Conservation (phyloP, 2,797 vertebrate species). For the Artibeus jamaicensis region DNA sequence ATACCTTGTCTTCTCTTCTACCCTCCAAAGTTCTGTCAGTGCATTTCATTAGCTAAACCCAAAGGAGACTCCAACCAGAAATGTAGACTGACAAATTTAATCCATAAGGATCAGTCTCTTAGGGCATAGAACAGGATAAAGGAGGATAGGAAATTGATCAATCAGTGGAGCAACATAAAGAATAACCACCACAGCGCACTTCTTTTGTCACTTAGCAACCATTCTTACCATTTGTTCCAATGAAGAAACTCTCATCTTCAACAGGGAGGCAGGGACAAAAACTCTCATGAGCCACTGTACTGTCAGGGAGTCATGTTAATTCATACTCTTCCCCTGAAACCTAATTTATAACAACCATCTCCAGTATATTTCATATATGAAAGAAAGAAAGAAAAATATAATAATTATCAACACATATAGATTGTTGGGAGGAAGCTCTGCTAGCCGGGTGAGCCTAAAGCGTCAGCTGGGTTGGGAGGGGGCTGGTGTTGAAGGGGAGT, state of each 20-base stretch:
- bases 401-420: background rate
- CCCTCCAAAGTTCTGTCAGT: background rate
- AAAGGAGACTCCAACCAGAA: background rate
- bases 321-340: background rate
- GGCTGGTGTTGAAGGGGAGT: too few species aligned
- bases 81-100: background rate
- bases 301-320: background rate
- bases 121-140: background rate
- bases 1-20: background rate
- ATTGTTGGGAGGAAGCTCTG: too few species aligned
- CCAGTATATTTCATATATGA: background rate
- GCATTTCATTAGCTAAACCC: background rate
- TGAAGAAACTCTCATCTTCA: background rate
- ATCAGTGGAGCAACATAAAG: background rate
- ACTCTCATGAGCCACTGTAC: background rate
- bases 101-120: background rate
- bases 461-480: too few species aligned
- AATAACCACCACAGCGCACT: background rate
- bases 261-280: background rate
- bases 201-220: background rate
- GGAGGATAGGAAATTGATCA: background rate
- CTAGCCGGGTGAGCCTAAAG: too few species aligned
- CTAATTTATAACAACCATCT: background rate
- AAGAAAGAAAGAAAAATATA: background rate
- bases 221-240: background rate